These are phyloP conservation scores for Gerris buenoi DNA, from an alignment of 1,140 invertebrate species.

Conservation along the genomic window DNA sequence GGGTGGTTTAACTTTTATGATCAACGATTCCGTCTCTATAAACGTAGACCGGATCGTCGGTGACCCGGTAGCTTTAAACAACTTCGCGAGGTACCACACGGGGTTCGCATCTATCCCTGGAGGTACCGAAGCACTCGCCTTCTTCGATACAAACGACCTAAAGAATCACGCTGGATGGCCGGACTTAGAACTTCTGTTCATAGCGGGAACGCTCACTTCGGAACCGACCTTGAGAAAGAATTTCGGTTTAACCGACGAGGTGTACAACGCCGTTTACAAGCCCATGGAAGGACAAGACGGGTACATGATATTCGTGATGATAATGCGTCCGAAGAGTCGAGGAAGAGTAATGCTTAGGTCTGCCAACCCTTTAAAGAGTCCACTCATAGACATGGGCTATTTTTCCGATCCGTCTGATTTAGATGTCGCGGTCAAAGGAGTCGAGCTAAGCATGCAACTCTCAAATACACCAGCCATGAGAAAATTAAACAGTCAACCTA, in stretches of 20 bases:
- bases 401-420: constrained; percentile 37
- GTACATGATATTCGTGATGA: constrained; percentile 22
- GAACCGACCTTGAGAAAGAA: constrained; percentile 23
- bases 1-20: constrained; percentile 8
- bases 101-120: constrained; percentile 60
- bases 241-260: constrained; percentile 28
- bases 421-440: constrained; percentile 26
- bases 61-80: constrained; percentile 36
- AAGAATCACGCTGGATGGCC: constrained; percentile 41
- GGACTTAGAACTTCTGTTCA: constrained; percentile 30
- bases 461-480: constrained; percentile 25
- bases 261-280: constrained; percentile 29
- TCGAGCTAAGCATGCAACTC: constrained; percentile 23
- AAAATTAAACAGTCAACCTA: constrained; percentile 37
- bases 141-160: constrained; percentile 47
- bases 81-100: constrained; percentile 38
- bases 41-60: constrained; percentile 23
- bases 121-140: constrained; percentile 61
- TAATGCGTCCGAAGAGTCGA: constrained; percentile 39
- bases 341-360: constrained; percentile 40
- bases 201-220: constrained; percentile 10
- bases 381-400: constrained; percentile 66
- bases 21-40: not conserved
- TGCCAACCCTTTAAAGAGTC: constrained; percentile 49
- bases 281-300: constrained; percentile 29